phyloP scores from a whole-genome alignment of 2,113 vertebrate genomes.

The Colinus virginianus region DNA sequence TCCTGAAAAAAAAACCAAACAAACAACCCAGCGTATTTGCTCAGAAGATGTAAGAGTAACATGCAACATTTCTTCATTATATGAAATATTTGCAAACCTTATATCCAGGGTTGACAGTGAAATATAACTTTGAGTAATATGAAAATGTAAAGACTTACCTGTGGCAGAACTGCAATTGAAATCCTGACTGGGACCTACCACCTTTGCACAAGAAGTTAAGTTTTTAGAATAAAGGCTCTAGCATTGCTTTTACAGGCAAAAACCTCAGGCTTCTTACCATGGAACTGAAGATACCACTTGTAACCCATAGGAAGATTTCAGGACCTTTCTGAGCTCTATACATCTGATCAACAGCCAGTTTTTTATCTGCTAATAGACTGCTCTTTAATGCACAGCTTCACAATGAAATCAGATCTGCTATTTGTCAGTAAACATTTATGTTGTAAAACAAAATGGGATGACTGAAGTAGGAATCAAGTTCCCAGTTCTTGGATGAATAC shows the following conservation, averaged over 20 bases:
- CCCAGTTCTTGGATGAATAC: too few relatives aligned
- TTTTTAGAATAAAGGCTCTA: accelerated
- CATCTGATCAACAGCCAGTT: not conserved
- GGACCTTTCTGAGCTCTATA: not conserved
- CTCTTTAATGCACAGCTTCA: not conserved
- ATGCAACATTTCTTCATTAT: not conserved
- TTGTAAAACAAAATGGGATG: not conserved
- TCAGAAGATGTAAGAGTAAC: not conserved
- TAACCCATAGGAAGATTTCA: not conserved
- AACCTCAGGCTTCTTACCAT: not conserved
- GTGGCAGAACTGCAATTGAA: not conserved
- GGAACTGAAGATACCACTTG: accelerated
- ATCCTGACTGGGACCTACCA: not conserved
- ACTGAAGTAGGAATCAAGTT: not conserved
- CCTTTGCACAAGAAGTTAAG: not conserved
- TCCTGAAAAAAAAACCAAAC: not conserved
- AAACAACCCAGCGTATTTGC: not conserved
- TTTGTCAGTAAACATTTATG: not conserved
- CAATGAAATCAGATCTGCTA: not conserved
- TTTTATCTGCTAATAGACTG: not conserved
- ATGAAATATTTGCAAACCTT: not conserved
- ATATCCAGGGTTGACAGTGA: not conserved
- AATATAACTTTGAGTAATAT: not conserved
- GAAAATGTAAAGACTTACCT: not conserved
- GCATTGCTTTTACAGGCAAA: not conserved